Base-by-base conservation (phyloP, 2,797 vertebrate genomes). In the Esox lucius region DNA sequence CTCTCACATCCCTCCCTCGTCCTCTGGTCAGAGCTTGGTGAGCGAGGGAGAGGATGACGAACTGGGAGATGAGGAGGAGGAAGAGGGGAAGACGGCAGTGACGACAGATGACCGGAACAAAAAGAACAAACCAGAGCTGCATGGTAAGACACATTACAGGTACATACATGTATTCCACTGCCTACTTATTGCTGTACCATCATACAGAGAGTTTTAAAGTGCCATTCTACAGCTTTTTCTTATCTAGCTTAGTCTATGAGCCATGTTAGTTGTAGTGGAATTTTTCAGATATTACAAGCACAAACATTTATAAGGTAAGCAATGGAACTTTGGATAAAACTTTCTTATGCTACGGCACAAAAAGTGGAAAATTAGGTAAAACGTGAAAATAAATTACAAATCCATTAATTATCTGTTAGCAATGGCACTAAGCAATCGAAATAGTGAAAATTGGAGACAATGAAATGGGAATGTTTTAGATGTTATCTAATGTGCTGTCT, bases 11-110 rank as follows among this genome's bases (percentile, higher is more conserved):
- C 24, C 65, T 35, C 39, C 9, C 3, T 24, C 49, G 68, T 71
- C 7, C 22, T 81, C 46, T 35, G 33, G 17, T 68, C 81, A 99
- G 97, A 95, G 94, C 77, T 88, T 97, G 66, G 94, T 95, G 79
- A 98, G 97, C 0, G 97, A 99, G 84, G 97, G 95, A 0, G 97
- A 99, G 33, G 97, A 99, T 53, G 97, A 99, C 2, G 95, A 95
- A 71, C 80, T 94, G 80, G 82, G 88, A 0, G 93, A 95, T 46
- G 97, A 98, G 1, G 97, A 97, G 11, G 87, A 91, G 2, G 86
- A 95, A 78, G 94, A 95, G 7, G 93, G 93, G 13, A 94, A 96
- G 80, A 64, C 82, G 0, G 65, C 92, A 0, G 49, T 88, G 42
- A 85, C 78, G 11, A 73, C 87, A 7, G 94, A 94, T 72, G 95